Evolutionary conservation across 2,113 vertebrate species (phyloP), one percentile per base, ranked within the genome.

Genomic region (Terrapene triunguis): DNA sequence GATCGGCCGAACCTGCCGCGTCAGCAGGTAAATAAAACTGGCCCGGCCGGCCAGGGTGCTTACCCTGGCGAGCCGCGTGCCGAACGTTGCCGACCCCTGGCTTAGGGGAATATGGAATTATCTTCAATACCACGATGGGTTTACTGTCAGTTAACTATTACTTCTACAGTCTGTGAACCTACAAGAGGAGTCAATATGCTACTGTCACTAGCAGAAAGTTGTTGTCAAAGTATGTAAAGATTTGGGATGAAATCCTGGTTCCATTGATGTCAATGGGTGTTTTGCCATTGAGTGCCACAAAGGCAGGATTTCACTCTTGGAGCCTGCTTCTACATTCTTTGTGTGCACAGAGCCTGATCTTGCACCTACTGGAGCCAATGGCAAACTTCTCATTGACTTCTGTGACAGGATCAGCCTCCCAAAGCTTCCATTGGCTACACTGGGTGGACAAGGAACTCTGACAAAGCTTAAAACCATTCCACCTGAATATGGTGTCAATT

Each of bases 141-240:
- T 90, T 82, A 35, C 51, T 0, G 13, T 17, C n/a, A 82, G 44
- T 35, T 57, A 72, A 53, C 1, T 4, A 10, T 78, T 51, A 4
- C 78, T 59, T 81, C n/a, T 62, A n/a, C 27, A 24, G 87, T 59
- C 78, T 10, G 10, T 4, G 32, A 35, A 54, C 44, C 21, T 21
- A 48, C 35, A 48, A 14, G 32, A 53, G 87, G 2, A 62, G 80
- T 93, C 62, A 59, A 79, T n/a, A 48, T 29, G 47, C 0, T 3
- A 78, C 89, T 57, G 38, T 3, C 35, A 74, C 80, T 59, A 76
- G 51, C 14, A 32, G 32, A 12, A 0, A 22, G 22, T n/a, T 42
- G 38, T 2, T 21, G 53, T 4, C 22, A 8, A 1, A 1, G 53
- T 3, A 76, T 0, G 8, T 27, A 25, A 0, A 55, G 19, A 1